These are phyloP conservation scores for Ficedula albicollis DNA, from an alignment of 2,797 vertebrate genomes.

Conservation along the genomic window DNA sequence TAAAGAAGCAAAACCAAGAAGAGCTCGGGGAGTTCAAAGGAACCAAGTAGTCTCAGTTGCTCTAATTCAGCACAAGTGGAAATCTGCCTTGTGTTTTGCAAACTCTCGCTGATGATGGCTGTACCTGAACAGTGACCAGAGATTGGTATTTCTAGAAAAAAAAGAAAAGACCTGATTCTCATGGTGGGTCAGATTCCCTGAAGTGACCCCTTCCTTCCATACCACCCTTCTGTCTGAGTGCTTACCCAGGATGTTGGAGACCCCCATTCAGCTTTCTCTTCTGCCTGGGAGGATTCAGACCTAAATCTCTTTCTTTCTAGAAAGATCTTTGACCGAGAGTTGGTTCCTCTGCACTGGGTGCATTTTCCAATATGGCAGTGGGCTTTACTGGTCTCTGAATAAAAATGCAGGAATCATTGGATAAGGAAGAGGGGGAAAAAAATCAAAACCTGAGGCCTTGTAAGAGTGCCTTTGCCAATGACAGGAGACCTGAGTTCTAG, in stretches of 20 bases:
- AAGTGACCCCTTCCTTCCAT: neutral
- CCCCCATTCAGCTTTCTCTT: neutral
- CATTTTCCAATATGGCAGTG: neutral
- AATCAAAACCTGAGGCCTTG: neutral
- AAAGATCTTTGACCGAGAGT: neutral
- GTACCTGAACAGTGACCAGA: neutral
- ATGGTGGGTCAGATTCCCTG: neutral
- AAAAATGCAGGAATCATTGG: neutral
- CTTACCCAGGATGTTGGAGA: neutral
- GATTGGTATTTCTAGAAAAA: neutral
- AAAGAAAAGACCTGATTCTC: neutral
- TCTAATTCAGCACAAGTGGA: slow-evolving; percentile 36
- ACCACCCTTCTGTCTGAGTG: neutral
- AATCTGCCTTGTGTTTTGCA: slow-evolving; percentile 20
- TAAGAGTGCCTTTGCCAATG: neutral
- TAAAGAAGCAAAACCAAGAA: neutral
- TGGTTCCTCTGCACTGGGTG: neutral
- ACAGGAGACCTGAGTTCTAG: neutral
- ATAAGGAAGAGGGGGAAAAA: neutral
- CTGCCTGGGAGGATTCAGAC: neutral
- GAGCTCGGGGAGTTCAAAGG: neutral
- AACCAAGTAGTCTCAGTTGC: neutral
- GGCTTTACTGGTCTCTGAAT: neutral
- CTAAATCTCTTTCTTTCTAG: neutral
- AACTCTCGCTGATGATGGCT: neutral